Evolutionary conservation across 1,140 invertebrate species (phyloP).

Genomic region (Mycetomoellerius zeteki): DNA sequence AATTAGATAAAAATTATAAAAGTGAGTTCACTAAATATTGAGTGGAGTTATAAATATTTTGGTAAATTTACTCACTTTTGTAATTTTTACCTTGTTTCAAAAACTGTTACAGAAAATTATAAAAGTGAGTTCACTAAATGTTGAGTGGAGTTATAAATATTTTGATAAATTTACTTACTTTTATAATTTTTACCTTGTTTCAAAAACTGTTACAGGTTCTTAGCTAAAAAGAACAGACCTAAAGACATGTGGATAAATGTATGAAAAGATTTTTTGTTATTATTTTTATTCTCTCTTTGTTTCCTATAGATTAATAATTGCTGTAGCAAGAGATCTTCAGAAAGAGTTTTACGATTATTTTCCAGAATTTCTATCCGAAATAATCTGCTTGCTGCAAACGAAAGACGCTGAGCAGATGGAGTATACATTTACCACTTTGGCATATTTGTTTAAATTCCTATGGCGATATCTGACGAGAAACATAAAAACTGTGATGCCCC

Average conservation of each 20-base stretch:
- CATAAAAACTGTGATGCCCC: constrained; percentile 91
- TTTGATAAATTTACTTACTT: too few species aligned
- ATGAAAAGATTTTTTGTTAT: not conserved
- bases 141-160: too few species aligned
- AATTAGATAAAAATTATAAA: too few species aligned
- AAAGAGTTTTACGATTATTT: constrained; percentile 96
- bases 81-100: too few species aligned
- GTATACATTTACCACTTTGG: constrained; percentile 93
- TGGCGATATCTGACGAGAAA: constrained; percentile 94
- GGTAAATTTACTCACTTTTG: too few species aligned
- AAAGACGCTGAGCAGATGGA: constrained; percentile 94
- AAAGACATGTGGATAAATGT: not conserved
- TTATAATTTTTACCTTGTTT: too few species aligned
- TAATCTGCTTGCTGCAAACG: constrained; percentile 91
- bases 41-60: too few species aligned
- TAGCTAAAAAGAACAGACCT: too few species aligned
- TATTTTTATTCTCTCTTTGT: constrained; percentile 36
- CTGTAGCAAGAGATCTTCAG: constrained; percentile 94
- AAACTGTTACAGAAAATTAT: too few species aligned
- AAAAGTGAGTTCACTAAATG: too few species aligned
- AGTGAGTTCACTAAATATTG: too few species aligned
- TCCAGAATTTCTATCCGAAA: constrained; percentile 89
- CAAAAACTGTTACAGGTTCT: too few species aligned
- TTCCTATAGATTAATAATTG: constrained; percentile 92
- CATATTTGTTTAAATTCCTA: constrained; percentile 96